phyloP scores from a whole-genome alignment of 2,888 invertebrate genomes.

The Drosophila algonquin region DNA sequence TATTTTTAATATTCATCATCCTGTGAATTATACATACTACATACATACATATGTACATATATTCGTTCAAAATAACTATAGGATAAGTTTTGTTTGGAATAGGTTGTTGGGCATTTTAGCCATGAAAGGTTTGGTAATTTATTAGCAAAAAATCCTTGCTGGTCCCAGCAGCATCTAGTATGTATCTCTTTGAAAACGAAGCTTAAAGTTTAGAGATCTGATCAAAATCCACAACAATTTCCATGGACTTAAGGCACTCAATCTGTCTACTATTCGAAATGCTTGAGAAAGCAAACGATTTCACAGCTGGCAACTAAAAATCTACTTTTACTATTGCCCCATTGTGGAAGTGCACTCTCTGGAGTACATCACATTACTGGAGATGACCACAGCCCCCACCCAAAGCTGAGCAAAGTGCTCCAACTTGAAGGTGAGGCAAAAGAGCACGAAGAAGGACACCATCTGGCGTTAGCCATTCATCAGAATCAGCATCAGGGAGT shows the following conservation, averaged over 20 bases:
- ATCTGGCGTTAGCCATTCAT: conserved; percentile 37
- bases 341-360: background rate
- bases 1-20: background rate
- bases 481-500: conserved; percentile 9
- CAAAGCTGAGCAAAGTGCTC: conserved; percentile 6
- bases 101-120: too few species aligned
- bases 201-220: background rate
- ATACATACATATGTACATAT: too few species aligned
- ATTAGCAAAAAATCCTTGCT: too few species aligned
- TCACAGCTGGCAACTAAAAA: background rate
- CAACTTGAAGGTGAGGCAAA: conserved; percentile 1
- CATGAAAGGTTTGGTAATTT: too few species aligned
- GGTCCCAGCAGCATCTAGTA: too few species aligned
- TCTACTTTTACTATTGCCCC: background rate
- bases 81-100: background rate
- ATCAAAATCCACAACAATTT: background rate
- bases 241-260: background rate
- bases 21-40: background rate
- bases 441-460: conserved; percentile 8
- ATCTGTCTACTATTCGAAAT: background rate
- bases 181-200: too few species aligned
- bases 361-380: background rate
- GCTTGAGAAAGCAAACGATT: background rate
- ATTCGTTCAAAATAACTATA: background rate
- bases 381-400: background rate